Evolutionary conservation across 2,888 invertebrate genomes (phyloP).

Genomic region (Agrotis puta): DNA sequence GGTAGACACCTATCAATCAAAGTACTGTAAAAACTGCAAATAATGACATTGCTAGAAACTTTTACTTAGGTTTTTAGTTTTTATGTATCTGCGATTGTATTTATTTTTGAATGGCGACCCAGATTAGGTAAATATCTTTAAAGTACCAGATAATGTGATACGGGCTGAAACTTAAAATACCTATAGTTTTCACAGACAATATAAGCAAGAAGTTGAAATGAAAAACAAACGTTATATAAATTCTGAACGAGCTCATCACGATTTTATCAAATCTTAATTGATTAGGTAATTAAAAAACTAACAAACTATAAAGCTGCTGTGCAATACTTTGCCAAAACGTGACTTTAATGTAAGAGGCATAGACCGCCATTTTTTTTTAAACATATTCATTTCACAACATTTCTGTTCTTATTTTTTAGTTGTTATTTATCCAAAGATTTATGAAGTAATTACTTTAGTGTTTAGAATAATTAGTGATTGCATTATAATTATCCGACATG

Average conservation of each 20-base stretch:
- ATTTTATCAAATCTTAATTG: conserved; percentile 52
- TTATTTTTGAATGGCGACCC: too few species aligned
- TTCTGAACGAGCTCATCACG: conserved; percentile 47
- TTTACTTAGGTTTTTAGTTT: too few species aligned
- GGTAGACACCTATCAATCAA: too few species aligned
- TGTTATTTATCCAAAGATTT: not conserved
- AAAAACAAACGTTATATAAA: conserved; percentile 14
- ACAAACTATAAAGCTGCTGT: conserved; percentile 36
- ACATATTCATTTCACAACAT: conserved; percentile 27
- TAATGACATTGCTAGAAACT: too few species aligned
- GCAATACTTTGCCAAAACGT: conserved; percentile 53
- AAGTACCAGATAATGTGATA: too few species aligned
- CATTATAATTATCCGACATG: conserved; percentile 20
- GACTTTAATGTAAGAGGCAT: conserved; percentile 13
- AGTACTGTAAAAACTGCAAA: too few species aligned
- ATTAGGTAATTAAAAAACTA: conserved; percentile 52
- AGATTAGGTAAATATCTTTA: too few species aligned
- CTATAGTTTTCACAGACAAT: too few species aligned
- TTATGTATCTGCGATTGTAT: too few species aligned
- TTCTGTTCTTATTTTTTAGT: not conserved
- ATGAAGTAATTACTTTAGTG: conserved; percentile 22
- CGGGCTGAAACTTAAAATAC: too few species aligned
- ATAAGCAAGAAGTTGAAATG: too few species aligned
- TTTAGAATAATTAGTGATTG: conserved; percentile 39
- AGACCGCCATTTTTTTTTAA: conserved; percentile 2